A percentile compares a stretch with the other conserved stretches of the same genome.
Evolutionary conservation across 1,140 invertebrate genomes (phyloP).

Genomic region (Cydia fagiglandana): DNA sequence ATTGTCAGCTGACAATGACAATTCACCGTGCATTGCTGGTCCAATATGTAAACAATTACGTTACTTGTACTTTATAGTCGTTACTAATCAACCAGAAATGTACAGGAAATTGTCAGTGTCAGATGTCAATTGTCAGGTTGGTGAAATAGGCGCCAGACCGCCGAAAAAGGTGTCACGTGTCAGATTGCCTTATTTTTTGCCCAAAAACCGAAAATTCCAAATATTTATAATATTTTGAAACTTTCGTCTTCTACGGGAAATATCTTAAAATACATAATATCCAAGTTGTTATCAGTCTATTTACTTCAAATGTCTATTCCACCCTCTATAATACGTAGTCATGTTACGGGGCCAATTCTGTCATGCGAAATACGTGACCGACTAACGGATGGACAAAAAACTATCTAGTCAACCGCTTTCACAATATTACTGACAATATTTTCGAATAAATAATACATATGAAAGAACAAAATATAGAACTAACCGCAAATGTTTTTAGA

Average conservation of each 20-base stretch:
- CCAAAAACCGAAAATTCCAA: not conserved
- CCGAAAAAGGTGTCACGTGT: not conserved
- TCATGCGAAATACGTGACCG: constrained; percentile 19
- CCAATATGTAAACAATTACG: too few species aligned
- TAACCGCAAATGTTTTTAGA: too few species aligned
- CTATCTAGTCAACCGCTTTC: not conserved
- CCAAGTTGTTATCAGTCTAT: not conserved
- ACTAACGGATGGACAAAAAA: constrained; percentile 13
- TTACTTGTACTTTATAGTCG: too few species aligned
- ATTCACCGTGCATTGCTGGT: too few species aligned
- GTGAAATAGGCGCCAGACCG: not conserved
- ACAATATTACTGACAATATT: constrained; percentile 11
- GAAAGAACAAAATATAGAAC: not conserved
- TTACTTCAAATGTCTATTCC: constrained; percentile 24
- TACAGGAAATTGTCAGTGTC: too few species aligned
- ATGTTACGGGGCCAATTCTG: constrained; percentile 18
- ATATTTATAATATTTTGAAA: not conserved
- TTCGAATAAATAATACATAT: not conserved
- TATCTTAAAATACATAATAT: not conserved
- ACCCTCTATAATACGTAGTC: constrained; percentile 13
- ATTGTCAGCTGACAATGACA: too few species aligned
- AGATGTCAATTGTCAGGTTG: too few species aligned
- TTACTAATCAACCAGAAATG: too few species aligned
- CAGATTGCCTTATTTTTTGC: not conserved
- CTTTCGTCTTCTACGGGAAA: not conserved